Conservation (phyloP, 2,113 vertebrate genomes). For the Heterochromis multidens region DNA sequence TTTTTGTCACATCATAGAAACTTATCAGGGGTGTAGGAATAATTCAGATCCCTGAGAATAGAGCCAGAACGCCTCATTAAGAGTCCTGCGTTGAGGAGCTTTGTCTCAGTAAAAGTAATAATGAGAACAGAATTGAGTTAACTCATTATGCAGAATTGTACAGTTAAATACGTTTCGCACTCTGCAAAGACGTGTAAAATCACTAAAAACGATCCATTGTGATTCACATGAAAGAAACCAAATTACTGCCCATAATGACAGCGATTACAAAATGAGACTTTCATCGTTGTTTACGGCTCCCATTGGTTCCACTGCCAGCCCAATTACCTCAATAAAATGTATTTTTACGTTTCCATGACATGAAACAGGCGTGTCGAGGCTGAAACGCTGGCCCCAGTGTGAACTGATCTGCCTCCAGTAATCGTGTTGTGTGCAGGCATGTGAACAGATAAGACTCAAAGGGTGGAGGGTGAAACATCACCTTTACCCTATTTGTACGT, state of each 20-base stretch:
- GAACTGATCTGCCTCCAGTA: slow-evolving; percentile 49
- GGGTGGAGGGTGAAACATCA: slow-evolving; percentile 17
- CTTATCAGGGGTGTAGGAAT: background rate
- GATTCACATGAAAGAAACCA: slow-evolving; percentile 10
- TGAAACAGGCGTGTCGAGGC: slow-evolving; percentile 41
- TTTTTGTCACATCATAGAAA: background rate
- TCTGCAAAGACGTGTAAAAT: background rate
- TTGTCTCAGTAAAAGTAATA: background rate
- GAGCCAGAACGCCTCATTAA: background rate
- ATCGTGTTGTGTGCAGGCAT: slow-evolving; percentile 30
- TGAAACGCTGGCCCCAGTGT: slow-evolving; percentile 27
- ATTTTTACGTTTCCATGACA: slow-evolving; percentile 34
- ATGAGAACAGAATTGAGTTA: background rate
- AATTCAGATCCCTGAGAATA: background rate
- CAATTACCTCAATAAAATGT: slow-evolving; percentile 40
- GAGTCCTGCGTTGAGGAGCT: background rate
- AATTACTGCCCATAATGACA: slow-evolving; percentile 32
- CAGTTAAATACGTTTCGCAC: background rate
- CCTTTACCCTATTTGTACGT: background rate
- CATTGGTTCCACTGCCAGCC: slow-evolving; percentile 13
- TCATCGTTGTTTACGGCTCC: slow-evolving; percentile 37
- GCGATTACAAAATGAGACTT: slow-evolving; percentile 35
- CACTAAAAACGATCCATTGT: background rate
- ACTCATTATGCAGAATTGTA: background rate
- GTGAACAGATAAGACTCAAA: slow-evolving; percentile 40